phyloP scores from a whole-genome alignment of 2,797 vertebrate species.

The Pogonophryne albipinna region DNA sequence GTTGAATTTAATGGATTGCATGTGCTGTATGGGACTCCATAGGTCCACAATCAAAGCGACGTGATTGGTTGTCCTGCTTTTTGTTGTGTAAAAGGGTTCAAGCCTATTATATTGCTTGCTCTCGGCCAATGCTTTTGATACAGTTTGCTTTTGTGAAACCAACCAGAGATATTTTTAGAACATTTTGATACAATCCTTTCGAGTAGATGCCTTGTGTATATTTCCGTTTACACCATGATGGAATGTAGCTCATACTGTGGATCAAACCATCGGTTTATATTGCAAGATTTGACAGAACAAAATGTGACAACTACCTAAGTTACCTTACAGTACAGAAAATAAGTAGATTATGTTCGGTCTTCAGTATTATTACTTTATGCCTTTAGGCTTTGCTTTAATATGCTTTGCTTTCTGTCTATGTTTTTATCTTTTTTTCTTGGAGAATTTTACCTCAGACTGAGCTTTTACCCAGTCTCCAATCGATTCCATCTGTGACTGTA shows the following conservation, averaged over 20 bases:
- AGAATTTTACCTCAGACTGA: constrained; percentile 84
- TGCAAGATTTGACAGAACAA: constrained; percentile 80
- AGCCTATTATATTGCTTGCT: constrained; percentile 83
- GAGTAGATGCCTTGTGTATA: constrained; percentile 86
- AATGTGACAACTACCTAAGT: constrained; percentile 83
- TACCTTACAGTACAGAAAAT: constrained; percentile 77
- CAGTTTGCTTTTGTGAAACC: constrained; percentile 87
- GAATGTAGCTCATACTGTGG: constrained; percentile 86
- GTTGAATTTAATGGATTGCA: constrained; percentile 85
- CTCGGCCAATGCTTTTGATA: constrained; percentile 86
- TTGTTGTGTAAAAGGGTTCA: constrained; percentile 79
- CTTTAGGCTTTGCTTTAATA: constrained; percentile 84
- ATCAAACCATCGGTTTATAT: constrained; percentile 82
- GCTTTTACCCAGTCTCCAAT: constrained; percentile 73
- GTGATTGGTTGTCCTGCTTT: constrained; percentile 85
- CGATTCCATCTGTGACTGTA: constrained; percentile 69
- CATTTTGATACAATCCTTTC: constrained; percentile 87
- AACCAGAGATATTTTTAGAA: constrained; percentile 88
- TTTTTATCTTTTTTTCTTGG: constrained; percentile 76
- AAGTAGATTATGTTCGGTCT: constrained; percentile 74
- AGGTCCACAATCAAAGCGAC: constrained; percentile 84
- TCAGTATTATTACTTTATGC: constrained; percentile 78
- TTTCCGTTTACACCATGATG: constrained; percentile 84
- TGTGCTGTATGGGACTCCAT: constrained; percentile 83
- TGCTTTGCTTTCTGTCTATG: constrained; percentile 82